These are phyloP conservation scores for Cataglyphis rosenhaueri DNA, from an alignment of 2,888 invertebrate genomes.

Conservation along the genomic window DNA sequence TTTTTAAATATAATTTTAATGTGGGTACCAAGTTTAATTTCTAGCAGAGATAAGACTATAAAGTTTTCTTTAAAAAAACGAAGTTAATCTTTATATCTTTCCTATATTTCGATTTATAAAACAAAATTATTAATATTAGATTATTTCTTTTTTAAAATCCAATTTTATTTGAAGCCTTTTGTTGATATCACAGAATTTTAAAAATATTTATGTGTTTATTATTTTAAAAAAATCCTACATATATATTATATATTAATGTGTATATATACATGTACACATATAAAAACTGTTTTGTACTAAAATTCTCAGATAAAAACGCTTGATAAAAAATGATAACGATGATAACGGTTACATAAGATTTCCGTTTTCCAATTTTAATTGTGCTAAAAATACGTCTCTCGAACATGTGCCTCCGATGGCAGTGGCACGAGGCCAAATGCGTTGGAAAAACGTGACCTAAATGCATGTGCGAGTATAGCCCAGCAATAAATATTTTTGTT, in stretches of 20 bases:
- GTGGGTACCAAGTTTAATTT: neutral
- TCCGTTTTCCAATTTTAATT: constrained; percentile 33
- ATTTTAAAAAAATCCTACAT: neutral
- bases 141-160: neutral
- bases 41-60: neutral
- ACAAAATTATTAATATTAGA: neutral
- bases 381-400: constrained; percentile 38
- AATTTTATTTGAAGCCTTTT: neutral
- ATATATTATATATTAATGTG: neutral
- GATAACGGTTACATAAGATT: constrained; percentile 6
- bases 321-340: constrained; percentile 11
- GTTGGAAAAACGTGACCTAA: constrained; percentile 64
- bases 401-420: constrained; percentile 52
- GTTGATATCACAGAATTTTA: neutral
- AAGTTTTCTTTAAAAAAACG: neutral
- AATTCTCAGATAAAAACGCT: neutral
- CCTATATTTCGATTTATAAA: neutral
- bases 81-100: neutral
- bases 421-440: constrained; percentile 68
- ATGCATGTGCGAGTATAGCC: constrained; percentile 16
- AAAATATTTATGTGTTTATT: neutral
- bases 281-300: neutral
- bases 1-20: neutral
- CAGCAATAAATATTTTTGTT: constrained; percentile 9
- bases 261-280: neutral